phyloP scores from a whole-genome alignment of 2,113 vertebrate genomes.

The Hucho hucho region DNA sequence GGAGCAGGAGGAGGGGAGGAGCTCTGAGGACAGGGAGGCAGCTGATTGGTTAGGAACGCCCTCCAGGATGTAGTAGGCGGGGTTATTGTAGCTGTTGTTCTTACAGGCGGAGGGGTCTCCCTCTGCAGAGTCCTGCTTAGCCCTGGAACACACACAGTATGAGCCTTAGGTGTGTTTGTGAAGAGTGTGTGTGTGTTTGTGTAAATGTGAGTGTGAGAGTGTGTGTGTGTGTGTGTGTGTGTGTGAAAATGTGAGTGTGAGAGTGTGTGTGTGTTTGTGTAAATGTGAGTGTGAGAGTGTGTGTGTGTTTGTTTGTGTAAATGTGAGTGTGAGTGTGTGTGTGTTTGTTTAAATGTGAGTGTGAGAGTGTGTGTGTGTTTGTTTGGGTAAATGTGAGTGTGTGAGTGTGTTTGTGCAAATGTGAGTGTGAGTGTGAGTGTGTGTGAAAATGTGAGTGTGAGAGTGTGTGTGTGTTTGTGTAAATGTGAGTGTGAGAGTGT shows the following conservation, averaged over 20 bases:
- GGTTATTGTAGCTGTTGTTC: constrained; percentile 98
- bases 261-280: constrained; percentile 11
- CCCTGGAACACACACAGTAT: constrained; percentile 57
- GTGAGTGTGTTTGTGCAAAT: constrained; percentile 1
- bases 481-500: not conserved
- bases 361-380: not conserved
- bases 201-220: constrained; percentile 5
- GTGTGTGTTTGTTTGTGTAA: constrained; percentile 13
- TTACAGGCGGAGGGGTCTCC: constrained; percentile 74
- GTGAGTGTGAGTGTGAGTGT: constrained; percentile 1
- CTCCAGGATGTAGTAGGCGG: constrained; percentile 93
- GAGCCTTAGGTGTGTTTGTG: not conserved
- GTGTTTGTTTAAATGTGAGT: not conserved
- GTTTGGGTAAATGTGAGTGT: not conserved
- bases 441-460: not conserved
- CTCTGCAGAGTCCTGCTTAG: constrained; percentile 79
- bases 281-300: not conserved
- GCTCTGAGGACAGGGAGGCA: constrained; percentile 71
- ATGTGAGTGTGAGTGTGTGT: no score
- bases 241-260: not conserved
- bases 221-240: constrained; percentile 9
- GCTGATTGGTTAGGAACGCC: constrained; percentile 90
- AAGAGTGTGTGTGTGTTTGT: constrained; percentile 10
- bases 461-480: not conserved
- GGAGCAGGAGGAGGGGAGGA: constrained; percentile 66